Conservation (phyloP, 2,888 invertebrate genomes). For the Hirtodrosophila histrioides region DNA sequence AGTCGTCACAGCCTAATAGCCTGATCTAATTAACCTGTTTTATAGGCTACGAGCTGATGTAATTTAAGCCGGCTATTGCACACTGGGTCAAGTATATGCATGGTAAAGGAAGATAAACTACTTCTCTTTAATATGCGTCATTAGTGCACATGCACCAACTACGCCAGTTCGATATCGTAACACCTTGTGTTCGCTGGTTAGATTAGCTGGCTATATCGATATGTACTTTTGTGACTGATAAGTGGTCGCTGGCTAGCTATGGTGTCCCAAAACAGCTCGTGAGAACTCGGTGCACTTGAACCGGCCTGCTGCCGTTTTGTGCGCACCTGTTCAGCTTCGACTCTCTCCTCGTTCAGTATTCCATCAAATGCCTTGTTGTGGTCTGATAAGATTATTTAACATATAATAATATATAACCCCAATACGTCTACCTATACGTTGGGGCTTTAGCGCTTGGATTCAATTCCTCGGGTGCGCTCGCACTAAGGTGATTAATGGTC, state of each 20-base stretch:
- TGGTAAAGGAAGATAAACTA: no score
- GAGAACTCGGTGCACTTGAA: conserved; percentile 46
- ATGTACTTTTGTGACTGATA: conserved; percentile 53
- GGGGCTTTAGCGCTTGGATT: conserved; percentile 19
- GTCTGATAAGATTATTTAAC: conserved; percentile 65
- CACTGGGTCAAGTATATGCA: conserved; percentile 59
- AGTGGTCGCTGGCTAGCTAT: conserved; percentile 31
- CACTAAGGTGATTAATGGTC: conserved; percentile 52
- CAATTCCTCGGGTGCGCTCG: conserved; percentile 42
- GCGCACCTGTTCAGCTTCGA: conserved; percentile 65
- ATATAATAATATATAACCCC: conserved; percentile 61
- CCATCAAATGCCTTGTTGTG: conserved; percentile 55
- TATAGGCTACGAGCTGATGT: conserved; percentile 58
- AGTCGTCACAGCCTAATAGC: conserved; percentile 15
- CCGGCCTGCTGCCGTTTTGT: conserved; percentile 30
- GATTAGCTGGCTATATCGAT: conserved; percentile 60
- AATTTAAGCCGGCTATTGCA: conserved; percentile 62
- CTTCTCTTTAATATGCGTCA: conserved; percentile 30
- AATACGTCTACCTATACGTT: conserved; percentile 24
- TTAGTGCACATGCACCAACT: conserved; percentile 56
- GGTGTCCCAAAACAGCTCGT: conserved; percentile 23
- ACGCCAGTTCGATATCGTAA: conserved; percentile 41
- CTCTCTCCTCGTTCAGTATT: conserved; percentile 26
- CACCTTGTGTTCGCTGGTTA: conserved; percentile 32
- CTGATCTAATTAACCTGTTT: conserved; percentile 57